phyloP scores from a whole-genome alignment of 2,888 invertebrate genomes.

The Tetheella fluctuosa region DNA sequence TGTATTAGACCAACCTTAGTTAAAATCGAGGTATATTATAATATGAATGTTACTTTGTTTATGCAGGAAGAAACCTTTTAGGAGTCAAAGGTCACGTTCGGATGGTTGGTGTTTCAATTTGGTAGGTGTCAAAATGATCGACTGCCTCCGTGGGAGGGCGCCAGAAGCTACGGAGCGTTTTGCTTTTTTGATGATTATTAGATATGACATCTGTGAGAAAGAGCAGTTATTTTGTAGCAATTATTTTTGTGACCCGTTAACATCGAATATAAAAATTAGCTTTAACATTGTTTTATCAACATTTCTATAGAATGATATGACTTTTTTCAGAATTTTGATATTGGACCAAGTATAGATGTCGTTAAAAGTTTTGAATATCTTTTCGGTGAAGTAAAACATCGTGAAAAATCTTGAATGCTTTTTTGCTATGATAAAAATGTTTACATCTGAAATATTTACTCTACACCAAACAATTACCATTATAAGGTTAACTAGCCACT shows the following conservation, averaged over 20 bases:
- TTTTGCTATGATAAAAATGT: not conserved
- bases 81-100: slow-evolving; percentile 37
- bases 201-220: slow-evolving; percentile 6
- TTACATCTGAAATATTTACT: not conserved
- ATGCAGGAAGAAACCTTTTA: slow-evolving; percentile 20
- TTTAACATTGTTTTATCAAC: no score
- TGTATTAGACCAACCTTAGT: slow-evolving; percentile 29
- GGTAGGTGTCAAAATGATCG: slow-evolving; percentile 53
- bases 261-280: no score
- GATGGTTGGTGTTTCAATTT: slow-evolving; percentile 32
- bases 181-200: slow-evolving; percentile 25
- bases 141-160: slow-evolving; percentile 44
- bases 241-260: not conserved
- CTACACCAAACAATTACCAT: not conserved
- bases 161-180: slow-evolving; percentile 38
- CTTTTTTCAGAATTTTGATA: no score
- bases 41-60: not conserved
- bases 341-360: no score
- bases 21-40: slow-evolving; percentile 22
- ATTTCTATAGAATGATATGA: no score
- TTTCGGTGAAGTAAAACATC: no score
- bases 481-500: not conserved
- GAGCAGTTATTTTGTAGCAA: not conserved
- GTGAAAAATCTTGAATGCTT: no score
- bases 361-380: no score